Percentiles rank a stretch among this genome's conserved stretches.
phyloP scores from a whole-genome alignment of 2,888 invertebrate species.

The Pseudococcus jackbeardsleyi region DNA sequence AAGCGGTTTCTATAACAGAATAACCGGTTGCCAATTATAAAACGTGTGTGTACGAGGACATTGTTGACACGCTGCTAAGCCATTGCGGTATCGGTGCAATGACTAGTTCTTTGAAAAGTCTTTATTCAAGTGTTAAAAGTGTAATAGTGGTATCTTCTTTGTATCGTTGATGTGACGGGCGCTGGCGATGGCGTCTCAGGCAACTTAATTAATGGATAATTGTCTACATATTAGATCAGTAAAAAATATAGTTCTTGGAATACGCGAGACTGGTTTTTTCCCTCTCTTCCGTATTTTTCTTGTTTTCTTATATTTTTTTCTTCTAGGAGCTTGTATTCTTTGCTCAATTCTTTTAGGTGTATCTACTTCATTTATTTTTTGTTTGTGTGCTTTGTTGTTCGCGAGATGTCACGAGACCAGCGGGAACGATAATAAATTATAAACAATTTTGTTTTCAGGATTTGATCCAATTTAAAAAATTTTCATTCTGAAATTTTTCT shows the following conservation, averaged over 20 bases:
- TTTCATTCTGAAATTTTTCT: no score
- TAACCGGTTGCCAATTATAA: slow-evolving; percentile 35
- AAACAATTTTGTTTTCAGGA: no score
- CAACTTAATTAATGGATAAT: slow-evolving; percentile 17
- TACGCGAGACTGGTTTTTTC: not conserved
- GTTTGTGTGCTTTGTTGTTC: not conserved
- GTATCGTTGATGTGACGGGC: not conserved
- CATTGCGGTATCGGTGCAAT: not conserved
- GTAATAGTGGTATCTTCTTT: not conserved
- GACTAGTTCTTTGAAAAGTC: not conserved
- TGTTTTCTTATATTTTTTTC: not conserved
- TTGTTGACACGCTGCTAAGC: not conserved
- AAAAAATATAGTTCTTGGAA: slow-evolving; percentile 1
- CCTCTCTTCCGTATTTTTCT: not conserved
- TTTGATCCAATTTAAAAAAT: no score
- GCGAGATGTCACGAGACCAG: not conserved
- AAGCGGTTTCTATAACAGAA: slow-evolving; percentile 6
- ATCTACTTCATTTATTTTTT: not conserved
- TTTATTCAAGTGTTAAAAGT: not conserved
- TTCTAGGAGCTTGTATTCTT: not conserved
- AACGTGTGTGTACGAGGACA: not conserved
- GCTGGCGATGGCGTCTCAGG: not conserved
- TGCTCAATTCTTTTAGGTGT: not conserved
- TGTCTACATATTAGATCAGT: not conserved
- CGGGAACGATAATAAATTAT: no score